These are phyloP conservation scores for Mesorhabditis sp. DNA, from an alignment of 2,888 invertebrate species.

Conservation along the genomic window DNA sequence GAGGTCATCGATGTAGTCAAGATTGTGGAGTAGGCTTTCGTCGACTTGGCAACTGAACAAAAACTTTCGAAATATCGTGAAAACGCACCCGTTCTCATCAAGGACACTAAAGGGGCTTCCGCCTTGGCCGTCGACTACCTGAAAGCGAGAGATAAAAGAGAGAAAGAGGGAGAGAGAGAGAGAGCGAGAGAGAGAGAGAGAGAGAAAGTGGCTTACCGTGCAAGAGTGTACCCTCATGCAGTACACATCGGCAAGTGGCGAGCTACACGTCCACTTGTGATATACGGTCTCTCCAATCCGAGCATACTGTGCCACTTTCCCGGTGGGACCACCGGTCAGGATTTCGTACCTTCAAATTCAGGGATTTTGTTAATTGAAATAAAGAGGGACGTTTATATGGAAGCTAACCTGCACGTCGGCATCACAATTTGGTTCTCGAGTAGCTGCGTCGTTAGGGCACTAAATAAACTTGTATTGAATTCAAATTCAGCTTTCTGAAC, in stretches of 20 bases:
- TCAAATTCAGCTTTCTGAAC: slow-evolving; percentile 14
- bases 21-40: slow-evolving; percentile 48
- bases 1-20: slow-evolving; percentile 50
- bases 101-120: slow-evolving; percentile 53
- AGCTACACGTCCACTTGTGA: slow-evolving; percentile 43
- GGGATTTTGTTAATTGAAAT: not conserved
- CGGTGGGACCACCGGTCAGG: slow-evolving; percentile 39
- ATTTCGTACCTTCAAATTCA: slow-evolving; percentile 45
- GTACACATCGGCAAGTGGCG: slow-evolving; percentile 48
- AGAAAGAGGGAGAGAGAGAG: no score
- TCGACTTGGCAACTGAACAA: slow-evolving; percentile 48
- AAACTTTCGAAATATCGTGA: not conserved
- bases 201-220: slow-evolving; percentile 25
- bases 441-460: slow-evolving; percentile 43
- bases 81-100: slow-evolving; percentile 44
- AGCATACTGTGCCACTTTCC: slow-evolving; percentile 52
- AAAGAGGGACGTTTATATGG: not conserved
- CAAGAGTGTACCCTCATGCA: slow-evolving; percentile 57
- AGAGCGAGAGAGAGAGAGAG: no score
- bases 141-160: not conserved
- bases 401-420: slow-evolving; percentile 42
- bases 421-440: slow-evolving; percentile 43
- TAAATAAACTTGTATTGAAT: slow-evolving; percentile 17
- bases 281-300: slow-evolving; percentile 54
- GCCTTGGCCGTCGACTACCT: slow-evolving; percentile 53